A percentile compares a stretch with the other conserved stretches of the same genome.
Evolutionary conservation across 2,888 invertebrate species (phyloP).

Genomic region (Drosophila putrida): DNA sequence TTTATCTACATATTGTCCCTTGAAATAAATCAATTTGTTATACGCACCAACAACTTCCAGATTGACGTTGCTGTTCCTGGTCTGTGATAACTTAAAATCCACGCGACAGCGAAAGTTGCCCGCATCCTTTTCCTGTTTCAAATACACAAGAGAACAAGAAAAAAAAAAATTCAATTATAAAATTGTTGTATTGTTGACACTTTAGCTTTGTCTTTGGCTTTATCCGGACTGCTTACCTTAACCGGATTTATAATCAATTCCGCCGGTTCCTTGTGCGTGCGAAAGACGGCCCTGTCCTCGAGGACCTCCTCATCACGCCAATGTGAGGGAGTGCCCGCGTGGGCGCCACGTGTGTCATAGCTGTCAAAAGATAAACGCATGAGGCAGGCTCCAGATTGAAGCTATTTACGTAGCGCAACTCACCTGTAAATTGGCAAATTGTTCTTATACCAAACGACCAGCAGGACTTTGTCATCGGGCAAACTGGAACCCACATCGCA

Average conservation of each 20-base stretch:
- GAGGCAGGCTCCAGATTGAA: background rate
- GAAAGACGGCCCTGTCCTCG: conserved; percentile 88
- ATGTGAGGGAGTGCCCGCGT: conserved; percentile 87
- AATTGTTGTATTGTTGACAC: conserved; percentile 54
- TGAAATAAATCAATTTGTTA: conserved; percentile 20
- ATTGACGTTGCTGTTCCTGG: conserved; percentile 91
- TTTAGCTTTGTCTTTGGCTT: conserved; percentile 20
- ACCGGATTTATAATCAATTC: conserved; percentile 88
- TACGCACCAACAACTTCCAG: conserved; percentile 92
- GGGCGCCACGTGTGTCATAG: conserved; percentile 88
- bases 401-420: conserved; percentile 66
- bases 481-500: conserved; percentile 93
- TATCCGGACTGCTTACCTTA: conserved; percentile 82
- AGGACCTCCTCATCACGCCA: conserved; percentile 88
- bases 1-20: background rate
- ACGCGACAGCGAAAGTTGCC: conserved; percentile 92
- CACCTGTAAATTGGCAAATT: conserved; percentile 96
- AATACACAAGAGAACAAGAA: background rate
- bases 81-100: conserved; percentile 92
- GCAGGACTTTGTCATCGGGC: conserved; percentile 91
- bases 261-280: conserved; percentile 87
- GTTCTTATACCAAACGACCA: conserved; percentile 96
- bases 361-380: conserved; percentile 79
- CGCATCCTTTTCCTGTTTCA: conserved; percentile 88
- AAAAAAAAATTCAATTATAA: conserved; percentile 62